A percentile compares a stretch with the other conserved stretches of the same genome.
phyloP scores from a whole-genome alignment of 2,888 invertebrate species.

The Drosophila paucipuncta region DNA sequence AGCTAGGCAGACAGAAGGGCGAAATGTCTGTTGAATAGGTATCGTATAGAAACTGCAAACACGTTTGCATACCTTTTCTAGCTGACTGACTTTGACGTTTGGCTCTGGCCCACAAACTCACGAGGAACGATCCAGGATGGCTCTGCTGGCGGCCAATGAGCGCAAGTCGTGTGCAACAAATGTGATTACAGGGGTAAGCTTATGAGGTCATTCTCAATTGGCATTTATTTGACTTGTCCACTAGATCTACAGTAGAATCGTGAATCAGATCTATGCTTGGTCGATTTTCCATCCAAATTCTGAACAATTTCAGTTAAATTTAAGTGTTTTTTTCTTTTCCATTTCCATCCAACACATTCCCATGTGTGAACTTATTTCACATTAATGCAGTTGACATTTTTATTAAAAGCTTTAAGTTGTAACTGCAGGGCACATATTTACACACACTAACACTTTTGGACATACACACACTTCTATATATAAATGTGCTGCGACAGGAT shows the following conservation, averaged over 20 bases:
- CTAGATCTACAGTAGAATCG: not conserved
- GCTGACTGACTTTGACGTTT: conserved; percentile 50
- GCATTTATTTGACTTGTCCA: conserved; percentile 28
- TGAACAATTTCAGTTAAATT: not conserved
- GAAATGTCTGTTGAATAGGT: not conserved
- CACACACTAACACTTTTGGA: conserved; percentile 3
- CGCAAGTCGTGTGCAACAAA: conserved; percentile 70
- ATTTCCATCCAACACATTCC: conserved; percentile 17
- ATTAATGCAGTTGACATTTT: conserved; percentile 80
- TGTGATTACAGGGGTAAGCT: conserved; percentile 33
- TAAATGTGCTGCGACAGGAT: conserved; percentile 60
- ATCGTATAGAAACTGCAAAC: conserved; percentile 37
- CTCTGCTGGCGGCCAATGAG: conserved; percentile 25
- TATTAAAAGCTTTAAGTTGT: conserved; percentile 81
- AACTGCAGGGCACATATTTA: conserved; percentile 39
- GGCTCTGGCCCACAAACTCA: conserved; percentile 53
- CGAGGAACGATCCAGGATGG: not conserved
- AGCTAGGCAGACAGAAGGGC: conserved; percentile 9
- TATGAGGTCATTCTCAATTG: conserved; percentile 1
- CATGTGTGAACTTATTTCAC: conserved; percentile 52
- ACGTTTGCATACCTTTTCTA: conserved; percentile 72
- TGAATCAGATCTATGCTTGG: not conserved
- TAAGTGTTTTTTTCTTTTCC: conserved; percentile 8
- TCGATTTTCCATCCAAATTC: not conserved
- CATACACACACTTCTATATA: conserved; percentile 14